These are phyloP conservation scores for Astropecten irregularis DNA, from an alignment of 53 echinoderm and acorn worm species.

Conservation along the genomic window DNA sequence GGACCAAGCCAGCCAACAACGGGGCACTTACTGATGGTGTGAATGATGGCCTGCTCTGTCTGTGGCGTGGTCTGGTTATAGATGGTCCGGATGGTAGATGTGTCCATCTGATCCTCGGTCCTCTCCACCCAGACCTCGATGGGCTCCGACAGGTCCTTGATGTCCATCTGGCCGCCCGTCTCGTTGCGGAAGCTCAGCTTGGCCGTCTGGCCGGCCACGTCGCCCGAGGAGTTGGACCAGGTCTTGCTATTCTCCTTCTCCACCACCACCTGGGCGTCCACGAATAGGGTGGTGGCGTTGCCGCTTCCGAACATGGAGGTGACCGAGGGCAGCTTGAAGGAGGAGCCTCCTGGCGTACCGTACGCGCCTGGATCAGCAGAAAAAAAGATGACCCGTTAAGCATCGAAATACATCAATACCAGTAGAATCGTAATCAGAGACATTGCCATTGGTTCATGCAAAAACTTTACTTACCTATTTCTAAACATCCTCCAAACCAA, in stretches of 20 bases:
- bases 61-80: slow-evolving; percentile 63
- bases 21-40: slow-evolving; percentile 64
- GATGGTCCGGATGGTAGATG: slow-evolving; percentile 55
- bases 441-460: no score
- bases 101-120: slow-evolving; percentile 61
- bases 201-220: slow-evolving; percentile 68
- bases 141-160: slow-evolving; percentile 71
- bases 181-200: slow-evolving; percentile 76
- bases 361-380: slow-evolving; percentile 17
- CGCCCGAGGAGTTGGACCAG: slow-evolving; percentile 72
- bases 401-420: background rate
- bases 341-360: slow-evolving; percentile 65
- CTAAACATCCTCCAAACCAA: no score
- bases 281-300: slow-evolving; percentile 66
- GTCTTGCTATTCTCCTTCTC: slow-evolving; percentile 78
- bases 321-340: slow-evolving; percentile 55
- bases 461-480: no score
- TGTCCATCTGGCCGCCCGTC: slow-evolving; percentile 69
- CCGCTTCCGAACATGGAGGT: slow-evolving; percentile 74
- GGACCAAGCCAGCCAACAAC: no score
- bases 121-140: slow-evolving; percentile 74
- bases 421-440: no score
- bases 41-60: slow-evolving; percentile 65
- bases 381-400: background rate
- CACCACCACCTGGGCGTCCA: slow-evolving; percentile 77